Base-by-base conservation (phyloP, 2,888 invertebrate genomes). In the Empis stercorea region DNA sequence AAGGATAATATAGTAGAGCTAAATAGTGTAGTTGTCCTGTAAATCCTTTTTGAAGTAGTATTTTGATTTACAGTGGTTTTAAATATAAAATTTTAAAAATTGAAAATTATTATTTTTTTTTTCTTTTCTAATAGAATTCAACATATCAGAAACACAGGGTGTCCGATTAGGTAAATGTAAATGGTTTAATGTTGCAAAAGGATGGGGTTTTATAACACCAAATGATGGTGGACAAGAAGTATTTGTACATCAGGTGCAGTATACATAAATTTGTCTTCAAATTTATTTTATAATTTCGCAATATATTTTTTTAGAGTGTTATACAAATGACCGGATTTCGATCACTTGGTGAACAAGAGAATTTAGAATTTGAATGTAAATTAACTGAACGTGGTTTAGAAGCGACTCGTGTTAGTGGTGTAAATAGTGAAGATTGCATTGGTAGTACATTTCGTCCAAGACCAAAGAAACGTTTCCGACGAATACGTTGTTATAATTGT, bases 121-220 rank as follows among this genome's bases (percentile, higher is more conserved):
- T 27, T 7, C 2, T 27, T 27, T 27, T 27, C 9, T 6, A 7
- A 27, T 9, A 27, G 64, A 54, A 43, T 54, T 55, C 55, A 56
- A 58, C 49, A 54, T 54, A 44, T 56, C 58, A 48, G 64, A 62
- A 55, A 59, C 59, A 51, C 59, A 57, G 53, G 62, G 79, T 58
- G 74, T 79, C 58, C 76, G 85, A 54, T 75, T 78, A 63, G 89
- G 89, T 50, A 80, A 80, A 65, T 92, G 91, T 74, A 93, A 93
- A 75, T 93, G 93, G 93, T 93, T 92, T 72, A 93, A 93, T 71
- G 91, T 92, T 53, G 87, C 87, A 57, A 93, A 93, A 71, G 92
- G 92, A 51, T 93, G 89, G 87, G 93, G 93, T 52, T 93, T 93
- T 71, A 83, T 93, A 63, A 88, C 88, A 52, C 91, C 91, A 41